Conservation (phyloP, 2,888 invertebrate species). For the Mythimna impura region DNA sequence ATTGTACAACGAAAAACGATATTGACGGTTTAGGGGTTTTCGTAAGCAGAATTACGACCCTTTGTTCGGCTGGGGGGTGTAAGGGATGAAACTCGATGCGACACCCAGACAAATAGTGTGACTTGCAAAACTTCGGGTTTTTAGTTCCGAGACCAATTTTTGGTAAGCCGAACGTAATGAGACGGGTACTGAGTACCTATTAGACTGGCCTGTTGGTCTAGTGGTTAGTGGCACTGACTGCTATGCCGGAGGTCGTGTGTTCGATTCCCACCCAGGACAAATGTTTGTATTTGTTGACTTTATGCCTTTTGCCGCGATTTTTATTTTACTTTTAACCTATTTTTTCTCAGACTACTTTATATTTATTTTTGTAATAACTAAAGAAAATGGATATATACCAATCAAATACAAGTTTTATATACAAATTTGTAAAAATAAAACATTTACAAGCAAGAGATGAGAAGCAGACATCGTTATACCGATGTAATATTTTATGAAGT, state of each 20-base stretch:
- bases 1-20: constrained; percentile 73
- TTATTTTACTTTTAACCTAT: no score
- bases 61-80: constrained; percentile 54
- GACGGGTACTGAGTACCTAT: constrained; percentile 1
- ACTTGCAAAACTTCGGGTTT: constrained; percentile 57
- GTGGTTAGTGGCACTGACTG: no score
- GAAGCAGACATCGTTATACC: constrained; percentile 55
- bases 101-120: constrained; percentile 63
- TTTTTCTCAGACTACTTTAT: no score
- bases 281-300: no score
- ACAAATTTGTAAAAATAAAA: constrained; percentile 29
- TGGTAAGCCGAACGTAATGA: constrained; percentile 45
- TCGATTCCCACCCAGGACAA: no score
- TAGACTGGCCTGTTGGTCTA: background rate
- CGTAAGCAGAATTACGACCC: constrained; percentile 66
- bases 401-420: background rate
- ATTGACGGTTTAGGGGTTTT: constrained; percentile 68
- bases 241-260: no score
- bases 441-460: constrained; percentile 49
- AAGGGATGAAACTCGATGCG: constrained; percentile 62
- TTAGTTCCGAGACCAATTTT: constrained; percentile 35
- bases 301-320: no score
- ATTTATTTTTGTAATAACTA: background rate
- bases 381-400: background rate
- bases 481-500: constrained; percentile 61